Conservation (phyloP, 2,113 vertebrate genomes). For the Phoxinus phoxinus region DNA sequence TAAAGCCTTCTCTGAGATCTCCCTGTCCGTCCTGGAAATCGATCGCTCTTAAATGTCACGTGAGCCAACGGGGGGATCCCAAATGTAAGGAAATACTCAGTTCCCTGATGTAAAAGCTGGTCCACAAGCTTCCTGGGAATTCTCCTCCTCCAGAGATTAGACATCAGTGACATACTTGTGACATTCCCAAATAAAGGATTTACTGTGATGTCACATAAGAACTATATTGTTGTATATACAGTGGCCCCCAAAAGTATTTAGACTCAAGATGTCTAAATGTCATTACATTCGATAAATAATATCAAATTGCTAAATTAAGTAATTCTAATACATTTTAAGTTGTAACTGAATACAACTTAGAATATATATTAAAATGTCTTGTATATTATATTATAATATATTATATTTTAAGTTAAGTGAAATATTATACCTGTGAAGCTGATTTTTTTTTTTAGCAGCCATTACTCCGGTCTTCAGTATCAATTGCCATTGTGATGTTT, state of each 20-base stretch:
- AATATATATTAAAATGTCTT: too few relatives aligned
- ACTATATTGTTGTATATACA: neutral
- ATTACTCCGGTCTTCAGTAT: neutral
- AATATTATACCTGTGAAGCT: neutral
- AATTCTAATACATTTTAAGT: neutral
- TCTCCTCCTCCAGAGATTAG: neutral
- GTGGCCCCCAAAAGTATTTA: neutral
- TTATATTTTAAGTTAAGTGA: neutral
- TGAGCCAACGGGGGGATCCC: constrained; percentile 48
- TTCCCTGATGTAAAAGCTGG: neutral
- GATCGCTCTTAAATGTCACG: neutral
- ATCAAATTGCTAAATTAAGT: neutral
- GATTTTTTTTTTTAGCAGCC: neutral
- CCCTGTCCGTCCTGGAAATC: neutral
- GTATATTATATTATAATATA: neutral
- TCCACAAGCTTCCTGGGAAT: neutral
- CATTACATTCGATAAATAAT: neutral
- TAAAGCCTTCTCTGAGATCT: neutral
- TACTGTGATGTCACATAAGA: neutral
- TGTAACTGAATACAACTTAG: too few relatives aligned
- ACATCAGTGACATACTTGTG: neutral
- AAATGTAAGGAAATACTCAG: constrained; percentile 31
- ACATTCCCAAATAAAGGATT: constrained; percentile 18
- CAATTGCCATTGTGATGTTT: neutral
- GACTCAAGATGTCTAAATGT: neutral